Percentiles rank a stretch among this genome's conserved stretches.
Conservation (phyloP, 2,113 vertebrate genomes). For the Hassar affinis region DNA sequence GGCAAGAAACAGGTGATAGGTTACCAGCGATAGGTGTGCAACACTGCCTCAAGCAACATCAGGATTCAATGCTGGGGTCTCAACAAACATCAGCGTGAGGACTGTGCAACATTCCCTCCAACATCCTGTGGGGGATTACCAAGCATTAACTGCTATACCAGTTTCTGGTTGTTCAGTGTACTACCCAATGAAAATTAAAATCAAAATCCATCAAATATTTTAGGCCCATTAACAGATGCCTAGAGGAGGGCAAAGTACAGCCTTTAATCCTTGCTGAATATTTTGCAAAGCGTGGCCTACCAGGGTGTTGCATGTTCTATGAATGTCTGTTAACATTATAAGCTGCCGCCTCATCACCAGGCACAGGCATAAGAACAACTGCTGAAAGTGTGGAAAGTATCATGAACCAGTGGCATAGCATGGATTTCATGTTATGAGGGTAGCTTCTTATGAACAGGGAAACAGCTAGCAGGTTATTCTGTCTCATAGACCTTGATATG, state of each 20-base stretch:
- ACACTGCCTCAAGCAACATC: too few species aligned
- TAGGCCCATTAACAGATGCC: conserved; percentile 5
- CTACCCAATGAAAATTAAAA: too few species aligned
- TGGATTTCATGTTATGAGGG: background rate
- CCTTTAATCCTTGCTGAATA: background rate
- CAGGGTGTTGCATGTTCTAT: background rate
- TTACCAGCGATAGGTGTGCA: too few species aligned
- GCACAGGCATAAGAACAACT: conserved; percentile 6
- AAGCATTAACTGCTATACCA: too few species aligned
- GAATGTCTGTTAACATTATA: conserved; percentile 23
- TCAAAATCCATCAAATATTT: background rate
- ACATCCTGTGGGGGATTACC: too few species aligned
- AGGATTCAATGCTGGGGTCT: too few species aligned
- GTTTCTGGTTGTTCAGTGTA: too few species aligned
- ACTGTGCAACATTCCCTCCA: too few species aligned
- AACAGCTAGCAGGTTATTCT: background rate
- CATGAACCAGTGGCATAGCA: background rate
- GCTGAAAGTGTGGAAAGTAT: too few species aligned
- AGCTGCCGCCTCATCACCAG: conserved; percentile 1
- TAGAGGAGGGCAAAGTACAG: conserved; percentile 4
- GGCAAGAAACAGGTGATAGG: too few species aligned
- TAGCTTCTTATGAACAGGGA: background rate
- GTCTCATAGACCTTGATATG: background rate
- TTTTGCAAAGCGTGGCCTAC: background rate
- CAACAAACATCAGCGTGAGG: too few species aligned